Percentiles rank a stretch among this genome's conserved stretches.
phyloP scores from a whole-genome alignment of 2,888 invertebrate species.

The Furcula furcula region DNA sequence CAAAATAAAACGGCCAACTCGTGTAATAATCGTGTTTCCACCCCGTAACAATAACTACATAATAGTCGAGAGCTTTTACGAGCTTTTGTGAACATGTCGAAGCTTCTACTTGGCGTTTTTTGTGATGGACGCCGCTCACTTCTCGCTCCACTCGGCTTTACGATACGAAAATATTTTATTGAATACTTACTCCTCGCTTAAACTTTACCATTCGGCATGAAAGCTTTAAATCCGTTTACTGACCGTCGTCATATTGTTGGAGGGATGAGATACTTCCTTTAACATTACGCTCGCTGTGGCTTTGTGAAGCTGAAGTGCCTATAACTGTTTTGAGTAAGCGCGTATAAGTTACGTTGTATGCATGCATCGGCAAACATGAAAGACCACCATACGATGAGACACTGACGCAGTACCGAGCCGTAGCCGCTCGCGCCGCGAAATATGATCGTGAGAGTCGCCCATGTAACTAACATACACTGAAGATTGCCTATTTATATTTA shows the following conservation, averaged over 20 bases:
- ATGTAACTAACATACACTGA: no score
- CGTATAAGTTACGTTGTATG: constrained; percentile 11
- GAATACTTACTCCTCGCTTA: constrained; percentile 64
- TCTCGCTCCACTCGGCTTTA: constrained; percentile 54
- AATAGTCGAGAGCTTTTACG: constrained; percentile 81
- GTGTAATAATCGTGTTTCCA: constrained; percentile 81
- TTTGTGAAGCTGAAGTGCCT: constrained; percentile 5
- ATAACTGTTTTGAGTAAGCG: constrained; percentile 5
- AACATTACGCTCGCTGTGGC: constrained; percentile 10
- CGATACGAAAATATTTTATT: constrained; percentile 66
- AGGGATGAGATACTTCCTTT: constrained; percentile 47
- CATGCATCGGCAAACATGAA: constrained; percentile 29
- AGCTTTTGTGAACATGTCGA: constrained; percentile 80
- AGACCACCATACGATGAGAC: constrained; percentile 37
- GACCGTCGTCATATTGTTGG: constrained; percentile 53
- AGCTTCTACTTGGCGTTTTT: constrained; percentile 76
- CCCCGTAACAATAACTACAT: constrained; percentile 81
- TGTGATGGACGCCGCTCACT: constrained; percentile 65
- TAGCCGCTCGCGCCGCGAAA: constrained; percentile 36
- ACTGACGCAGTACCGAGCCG: constrained; percentile 50
- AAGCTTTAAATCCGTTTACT: constrained; percentile 51
- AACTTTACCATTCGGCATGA: constrained; percentile 48
- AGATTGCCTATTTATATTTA: no score
- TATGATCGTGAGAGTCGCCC: constrained; percentile 29
- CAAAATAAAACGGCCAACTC: constrained; percentile 69